Percentiles rank a stretch among this genome's conserved stretches.
Conservation (phyloP, 2,888 invertebrate genomes). For the Melangyna quadrimaculata region DNA sequence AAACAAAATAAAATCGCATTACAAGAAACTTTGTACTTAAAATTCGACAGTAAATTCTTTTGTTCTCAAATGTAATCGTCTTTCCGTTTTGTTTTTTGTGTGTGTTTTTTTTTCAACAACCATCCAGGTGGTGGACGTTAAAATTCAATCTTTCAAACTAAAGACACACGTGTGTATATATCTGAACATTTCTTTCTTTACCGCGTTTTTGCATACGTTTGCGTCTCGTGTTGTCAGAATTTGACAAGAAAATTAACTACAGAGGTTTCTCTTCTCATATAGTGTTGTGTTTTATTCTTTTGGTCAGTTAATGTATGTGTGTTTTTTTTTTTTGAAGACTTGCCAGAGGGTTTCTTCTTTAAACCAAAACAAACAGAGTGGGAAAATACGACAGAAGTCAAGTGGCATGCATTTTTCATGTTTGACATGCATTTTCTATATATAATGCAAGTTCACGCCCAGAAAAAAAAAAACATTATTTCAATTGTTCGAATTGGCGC, state of each 20-base stretch:
- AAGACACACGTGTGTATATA: background rate
- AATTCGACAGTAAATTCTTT: slow-evolving; percentile 48
- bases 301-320: slow-evolving; percentile 9
- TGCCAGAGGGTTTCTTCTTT: slow-evolving; percentile 23
- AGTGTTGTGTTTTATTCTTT: slow-evolving; percentile 1
- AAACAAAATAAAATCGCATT: slow-evolving; percentile 11
- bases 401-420: slow-evolving; percentile 58
- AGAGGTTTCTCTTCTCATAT: slow-evolving; percentile 34
- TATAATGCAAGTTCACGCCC: slow-evolving; percentile 39
- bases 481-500: slow-evolving; percentile 10
- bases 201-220: background rate
- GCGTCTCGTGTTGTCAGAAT: slow-evolving; percentile 59
- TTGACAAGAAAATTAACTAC: slow-evolving; percentile 71
- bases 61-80: slow-evolving; percentile 48
- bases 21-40: slow-evolving; percentile 41
- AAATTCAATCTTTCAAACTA: slow-evolving; percentile 30
- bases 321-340: background rate
- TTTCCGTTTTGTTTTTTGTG: slow-evolving; percentile 26
- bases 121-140: slow-evolving; percentile 48
- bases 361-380: slow-evolving; percentile 8
- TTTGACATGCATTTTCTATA: slow-evolving; percentile 54
- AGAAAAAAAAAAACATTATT: slow-evolving; percentile 6
- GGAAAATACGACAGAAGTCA: slow-evolving; percentile 63
- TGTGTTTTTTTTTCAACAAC: too few relatives aligned
- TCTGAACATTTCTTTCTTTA: background rate